phyloP scores from a whole-genome alignment of 2,797 vertebrate species.

The Spinus pinus region DNA sequence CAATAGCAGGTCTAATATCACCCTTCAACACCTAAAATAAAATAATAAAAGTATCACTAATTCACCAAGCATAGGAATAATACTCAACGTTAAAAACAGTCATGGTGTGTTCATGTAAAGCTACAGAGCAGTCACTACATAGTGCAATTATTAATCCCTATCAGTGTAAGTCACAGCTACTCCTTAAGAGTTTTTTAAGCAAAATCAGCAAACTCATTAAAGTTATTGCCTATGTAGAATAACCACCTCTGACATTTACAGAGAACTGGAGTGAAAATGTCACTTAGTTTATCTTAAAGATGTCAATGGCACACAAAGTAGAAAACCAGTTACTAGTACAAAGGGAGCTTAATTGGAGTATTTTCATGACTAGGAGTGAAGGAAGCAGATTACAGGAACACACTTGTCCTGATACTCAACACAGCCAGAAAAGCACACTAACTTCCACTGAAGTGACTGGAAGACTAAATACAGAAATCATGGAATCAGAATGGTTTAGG shows the following conservation, averaged over 20 bases:
- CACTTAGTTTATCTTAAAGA: not conserved
- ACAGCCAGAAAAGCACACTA: not conserved
- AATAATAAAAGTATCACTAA: not conserved
- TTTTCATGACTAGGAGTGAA: not conserved
- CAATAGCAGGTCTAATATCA: constrained; percentile 96
- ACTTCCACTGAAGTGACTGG: not conserved
- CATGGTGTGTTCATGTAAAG: not conserved
- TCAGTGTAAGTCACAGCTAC: not conserved
- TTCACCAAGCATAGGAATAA: not conserved
- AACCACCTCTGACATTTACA: not conserved
- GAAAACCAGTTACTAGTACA: not conserved
- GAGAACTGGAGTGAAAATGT: not conserved
- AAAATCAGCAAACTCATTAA: not conserved
- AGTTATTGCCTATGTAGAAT: not conserved
- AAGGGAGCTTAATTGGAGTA: not conserved
- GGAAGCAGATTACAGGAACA: not conserved
- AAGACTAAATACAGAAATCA: not conserved
- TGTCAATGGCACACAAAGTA: not conserved
- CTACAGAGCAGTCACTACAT: not conserved
- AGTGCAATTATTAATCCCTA: not conserved
- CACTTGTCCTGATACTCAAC: not conserved
- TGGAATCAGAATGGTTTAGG: not conserved
- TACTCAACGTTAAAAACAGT: not conserved
- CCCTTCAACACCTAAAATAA: constrained; percentile 91
- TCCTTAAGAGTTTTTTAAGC: not conserved